These are phyloP conservation scores for Sebastes trivittatus DNA, from an alignment of 2,797 vertebrate genomes.

Conservation along the genomic window DNA sequence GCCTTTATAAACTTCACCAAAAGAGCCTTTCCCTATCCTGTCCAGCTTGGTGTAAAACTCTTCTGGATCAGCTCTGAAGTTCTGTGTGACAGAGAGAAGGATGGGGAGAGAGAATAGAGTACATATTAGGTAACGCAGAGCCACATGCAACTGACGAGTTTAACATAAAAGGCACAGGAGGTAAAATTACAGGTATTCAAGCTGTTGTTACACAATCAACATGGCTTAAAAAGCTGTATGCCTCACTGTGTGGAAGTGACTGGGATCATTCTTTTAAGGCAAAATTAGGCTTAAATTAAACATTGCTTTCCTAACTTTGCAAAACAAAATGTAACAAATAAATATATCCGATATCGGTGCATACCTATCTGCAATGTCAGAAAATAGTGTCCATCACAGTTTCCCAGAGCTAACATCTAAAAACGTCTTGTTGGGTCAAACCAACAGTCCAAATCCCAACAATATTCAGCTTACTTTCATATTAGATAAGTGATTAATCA, in stretches of 20 bases:
- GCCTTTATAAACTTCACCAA: slow-evolving; percentile 98
- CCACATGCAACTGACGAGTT: not conserved
- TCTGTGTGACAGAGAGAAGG: slow-evolving; percentile 77
- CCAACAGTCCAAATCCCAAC: not conserved
- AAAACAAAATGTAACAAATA: too few relatives aligned
- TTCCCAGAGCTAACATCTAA: not conserved
- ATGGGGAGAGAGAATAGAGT: not conserved
- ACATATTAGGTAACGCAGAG: not conserved
- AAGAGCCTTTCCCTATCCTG: slow-evolving; percentile 97
- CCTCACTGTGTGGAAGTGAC: too few relatives aligned
- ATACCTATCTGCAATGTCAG: not conserved
- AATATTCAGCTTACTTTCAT: not conserved
- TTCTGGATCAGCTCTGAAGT: slow-evolving; percentile 92
- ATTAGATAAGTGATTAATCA: not conserved
- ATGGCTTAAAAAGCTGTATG: too few relatives aligned
- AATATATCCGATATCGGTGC: too few relatives aligned
- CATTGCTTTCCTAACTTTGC: too few relatives aligned
- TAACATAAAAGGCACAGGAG: not conserved
- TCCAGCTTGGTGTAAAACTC: slow-evolving; percentile 95
- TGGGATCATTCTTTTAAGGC: too few relatives aligned
- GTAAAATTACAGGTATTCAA: not conserved
- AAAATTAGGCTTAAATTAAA: too few relatives aligned
- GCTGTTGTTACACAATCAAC: too few relatives aligned
- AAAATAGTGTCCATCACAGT: not conserved
- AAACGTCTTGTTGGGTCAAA: not conserved